Evolutionary conservation across 53 echinoderm and acorn worm genomes (phyloP).

Genomic region (Echinarachnius parma): DNA sequence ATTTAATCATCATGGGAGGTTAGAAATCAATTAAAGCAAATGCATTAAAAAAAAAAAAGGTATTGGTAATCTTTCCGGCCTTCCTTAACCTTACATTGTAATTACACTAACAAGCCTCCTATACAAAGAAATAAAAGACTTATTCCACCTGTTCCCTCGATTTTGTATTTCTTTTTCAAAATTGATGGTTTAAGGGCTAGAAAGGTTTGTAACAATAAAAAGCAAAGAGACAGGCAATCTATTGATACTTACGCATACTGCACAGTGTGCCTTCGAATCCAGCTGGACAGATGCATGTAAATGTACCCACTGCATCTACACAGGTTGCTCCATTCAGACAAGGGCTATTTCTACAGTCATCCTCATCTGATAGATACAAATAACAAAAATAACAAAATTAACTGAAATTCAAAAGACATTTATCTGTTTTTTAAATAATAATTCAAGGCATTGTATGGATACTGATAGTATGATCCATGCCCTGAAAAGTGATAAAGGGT

Average conservation of each 20-base stretch:
- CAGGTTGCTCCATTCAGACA: conserved; percentile 52
- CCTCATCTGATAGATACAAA: neutral
- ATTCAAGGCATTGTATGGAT: neutral
- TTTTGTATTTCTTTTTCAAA: no score
- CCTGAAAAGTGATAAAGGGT: neutral
- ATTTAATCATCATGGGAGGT: no score
- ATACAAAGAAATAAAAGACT: no score
- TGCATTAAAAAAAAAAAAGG: no score
- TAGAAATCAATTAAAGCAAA: no score
- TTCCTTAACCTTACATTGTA: neutral
- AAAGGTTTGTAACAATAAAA: no score
- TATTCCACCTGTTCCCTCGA: no score
- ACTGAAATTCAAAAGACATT: no score
- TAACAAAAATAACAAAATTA: neutral
- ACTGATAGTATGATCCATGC: no score
- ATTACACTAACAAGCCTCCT: neutral
- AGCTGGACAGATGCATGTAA: conserved; percentile 19
- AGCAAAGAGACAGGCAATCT: neutral
- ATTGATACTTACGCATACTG: conserved; percentile 33
- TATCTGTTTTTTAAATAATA: no score
- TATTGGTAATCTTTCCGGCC: neutral
- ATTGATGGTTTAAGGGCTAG: no score
- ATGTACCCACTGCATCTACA: neutral
- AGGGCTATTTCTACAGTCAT: conserved; percentile 26
- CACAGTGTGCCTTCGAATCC: conserved; percentile 37